Conservation (phyloP, 2,888 invertebrate species). For the Willowsia nigromaculata region DNA sequence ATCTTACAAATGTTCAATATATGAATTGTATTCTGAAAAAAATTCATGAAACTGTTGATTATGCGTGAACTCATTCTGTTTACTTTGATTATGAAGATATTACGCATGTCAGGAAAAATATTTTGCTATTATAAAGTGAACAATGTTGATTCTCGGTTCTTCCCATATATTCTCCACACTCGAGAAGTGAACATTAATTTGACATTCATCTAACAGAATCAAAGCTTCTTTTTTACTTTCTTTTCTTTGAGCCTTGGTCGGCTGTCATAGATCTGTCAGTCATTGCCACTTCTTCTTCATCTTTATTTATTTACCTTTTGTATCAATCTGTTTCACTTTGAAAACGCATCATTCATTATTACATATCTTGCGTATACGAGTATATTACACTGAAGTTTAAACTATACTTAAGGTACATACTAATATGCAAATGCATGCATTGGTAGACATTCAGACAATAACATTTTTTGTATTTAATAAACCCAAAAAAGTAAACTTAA, state of each 20-base stretch:
- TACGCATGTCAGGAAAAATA: too few species aligned
- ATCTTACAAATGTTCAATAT: too few species aligned
- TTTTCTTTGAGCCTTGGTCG: constrained; percentile 53
- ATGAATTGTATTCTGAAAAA: too few species aligned
- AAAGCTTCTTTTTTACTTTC: constrained; percentile 45
- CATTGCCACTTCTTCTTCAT: constrained; percentile 58
- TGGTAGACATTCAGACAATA: not conserved
- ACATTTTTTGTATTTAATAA: not conserved
- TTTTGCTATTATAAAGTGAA: too few species aligned
- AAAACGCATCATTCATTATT: constrained; percentile 28
- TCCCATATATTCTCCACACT: not conserved
- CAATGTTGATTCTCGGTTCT: not conserved
- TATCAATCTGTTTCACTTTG: constrained; percentile 59
- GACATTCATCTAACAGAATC: constrained; percentile 53
- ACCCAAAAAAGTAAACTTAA: not conserved
- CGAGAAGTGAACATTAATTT: constrained; percentile 52
- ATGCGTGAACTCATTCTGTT: too few species aligned
- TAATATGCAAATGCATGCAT: not conserved
- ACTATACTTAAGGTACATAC: not conserved
- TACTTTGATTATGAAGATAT: too few species aligned
- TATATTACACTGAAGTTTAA: not conserved
- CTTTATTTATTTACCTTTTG: constrained; percentile 61
- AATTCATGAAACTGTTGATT: too few species aligned
- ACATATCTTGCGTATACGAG: not conserved
- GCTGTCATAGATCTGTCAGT: constrained; percentile 65